A percentile compares a stretch with the other conserved stretches of the same genome.
Conservation (phyloP, 2,888 invertebrate genomes). For the Romanomermis culicivorax region DNA sequence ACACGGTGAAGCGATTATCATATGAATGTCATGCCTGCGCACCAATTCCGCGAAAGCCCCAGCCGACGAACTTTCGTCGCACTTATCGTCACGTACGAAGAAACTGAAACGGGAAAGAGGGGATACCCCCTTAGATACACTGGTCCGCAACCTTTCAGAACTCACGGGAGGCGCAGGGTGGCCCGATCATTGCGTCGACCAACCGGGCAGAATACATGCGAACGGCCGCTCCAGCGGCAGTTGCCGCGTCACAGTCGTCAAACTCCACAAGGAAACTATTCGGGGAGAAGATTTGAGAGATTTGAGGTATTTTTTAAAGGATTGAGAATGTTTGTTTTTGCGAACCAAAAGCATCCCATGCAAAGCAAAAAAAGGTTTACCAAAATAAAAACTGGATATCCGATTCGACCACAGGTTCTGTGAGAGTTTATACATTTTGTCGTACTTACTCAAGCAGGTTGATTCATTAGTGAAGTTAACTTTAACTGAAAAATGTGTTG, state of each 20-base stretch:
- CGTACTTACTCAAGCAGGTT: too few species aligned
- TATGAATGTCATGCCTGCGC: not conserved
- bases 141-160: not conserved
- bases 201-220: not conserved
- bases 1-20: conserved; percentile 1
- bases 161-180: conserved; percentile 2
- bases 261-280: not conserved
- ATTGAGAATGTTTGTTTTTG: too few species aligned
- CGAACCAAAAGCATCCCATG: too few species aligned
- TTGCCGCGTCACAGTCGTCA: not conserved
- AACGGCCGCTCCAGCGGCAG: not conserved
- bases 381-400: too few species aligned
- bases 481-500: too few species aligned
- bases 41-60: not conserved
- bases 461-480: too few species aligned
- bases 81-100: not conserved
- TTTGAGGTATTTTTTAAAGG: too few species aligned
- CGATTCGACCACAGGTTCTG: too few species aligned
- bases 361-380: too few species aligned
- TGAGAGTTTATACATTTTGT: too few species aligned
- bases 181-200: not conserved
- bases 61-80: not conserved
- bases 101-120: not conserved
- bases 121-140: too few species aligned
- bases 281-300: not conserved